Conservation (phyloP, 2,888 invertebrate species). For the Phyto melanocephala region DNA sequence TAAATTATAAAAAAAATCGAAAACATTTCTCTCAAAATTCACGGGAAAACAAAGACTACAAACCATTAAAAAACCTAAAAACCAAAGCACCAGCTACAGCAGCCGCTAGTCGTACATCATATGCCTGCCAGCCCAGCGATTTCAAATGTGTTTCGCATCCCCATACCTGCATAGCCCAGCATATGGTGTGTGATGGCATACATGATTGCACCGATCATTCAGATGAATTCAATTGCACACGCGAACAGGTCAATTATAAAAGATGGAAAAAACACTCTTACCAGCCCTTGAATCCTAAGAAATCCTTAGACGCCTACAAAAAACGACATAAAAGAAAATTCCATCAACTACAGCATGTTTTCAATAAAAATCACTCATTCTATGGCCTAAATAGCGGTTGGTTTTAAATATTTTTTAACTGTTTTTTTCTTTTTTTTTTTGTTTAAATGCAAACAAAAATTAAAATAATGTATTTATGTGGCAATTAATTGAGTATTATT, state of each 20-base stretch:
- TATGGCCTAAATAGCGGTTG: slow-evolving; percentile 73
- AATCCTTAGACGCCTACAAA: slow-evolving; percentile 28
- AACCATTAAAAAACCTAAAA: slow-evolving; percentile 68
- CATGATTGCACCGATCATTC: slow-evolving; percentile 82
- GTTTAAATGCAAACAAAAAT: background rate
- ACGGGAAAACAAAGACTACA: slow-evolving; percentile 71
- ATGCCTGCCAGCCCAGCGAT: slow-evolving; percentile 75
- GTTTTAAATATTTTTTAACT: slow-evolving; percentile 71
- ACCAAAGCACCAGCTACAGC: slow-evolving; percentile 65
- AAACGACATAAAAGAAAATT: slow-evolving; percentile 50
- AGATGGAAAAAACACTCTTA: slow-evolving; percentile 75
- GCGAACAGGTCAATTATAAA: slow-evolving; percentile 69
- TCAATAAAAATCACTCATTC: background rate
- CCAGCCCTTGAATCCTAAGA: slow-evolving; percentile 39
- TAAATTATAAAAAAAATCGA: background rate
- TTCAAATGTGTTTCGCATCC: slow-evolving; percentile 78
- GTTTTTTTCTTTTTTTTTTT: slow-evolving; percentile 37
- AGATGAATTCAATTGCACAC: slow-evolving; percentile 82
- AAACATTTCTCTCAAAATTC: background rate
- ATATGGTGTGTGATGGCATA: slow-evolving; percentile 81
- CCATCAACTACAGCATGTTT: slow-evolving; percentile 22
- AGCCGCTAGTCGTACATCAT: slow-evolving; percentile 65
- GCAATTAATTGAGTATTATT: slow-evolving; percentile 45
- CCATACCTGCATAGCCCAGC: slow-evolving; percentile 76
- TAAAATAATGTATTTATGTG: slow-evolving; percentile 41